These are phyloP conservation scores for Tringa solitaria DNA, from an alignment of 2,113 vertebrate species.

Conservation along the genomic window DNA sequence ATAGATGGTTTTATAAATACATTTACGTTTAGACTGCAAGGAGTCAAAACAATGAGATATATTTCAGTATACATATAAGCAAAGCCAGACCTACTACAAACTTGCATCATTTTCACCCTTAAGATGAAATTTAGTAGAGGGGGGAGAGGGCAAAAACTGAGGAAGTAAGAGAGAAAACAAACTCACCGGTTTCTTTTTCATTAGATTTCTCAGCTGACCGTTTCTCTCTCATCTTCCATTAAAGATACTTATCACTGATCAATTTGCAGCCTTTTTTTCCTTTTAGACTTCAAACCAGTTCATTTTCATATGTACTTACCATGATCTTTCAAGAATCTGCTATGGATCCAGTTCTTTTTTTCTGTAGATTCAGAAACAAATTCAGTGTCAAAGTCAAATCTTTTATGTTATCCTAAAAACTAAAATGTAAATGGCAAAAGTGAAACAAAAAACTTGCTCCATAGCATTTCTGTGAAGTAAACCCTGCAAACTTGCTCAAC, in stretches of 20 bases:
- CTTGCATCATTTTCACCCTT: background rate
- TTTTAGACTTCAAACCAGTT: background rate
- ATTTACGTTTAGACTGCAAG: background rate
- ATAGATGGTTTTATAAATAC: background rate
- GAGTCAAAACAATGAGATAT: background rate
- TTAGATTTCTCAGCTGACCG: background rate
- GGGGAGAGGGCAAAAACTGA: accelerated
- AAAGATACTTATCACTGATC: background rate
- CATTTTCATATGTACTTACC: background rate
- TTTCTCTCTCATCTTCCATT: background rate
- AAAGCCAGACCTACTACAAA: background rate
- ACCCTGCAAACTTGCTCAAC: background rate
- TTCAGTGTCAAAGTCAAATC: background rate
- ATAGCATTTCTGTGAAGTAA: background rate
- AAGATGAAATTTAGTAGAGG: background rate
- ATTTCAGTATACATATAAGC: background rate
- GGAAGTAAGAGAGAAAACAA: background rate
- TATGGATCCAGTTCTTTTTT: background rate
- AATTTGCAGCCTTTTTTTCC: background rate
- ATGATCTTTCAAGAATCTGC: background rate
- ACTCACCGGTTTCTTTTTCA: background rate
- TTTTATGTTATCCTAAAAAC: background rate
- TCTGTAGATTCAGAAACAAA: background rate
- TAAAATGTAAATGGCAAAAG: background rate
- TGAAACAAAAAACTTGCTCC: background rate